These are phyloP conservation scores for Chymomyza amoena DNA, from an alignment of 2,888 invertebrate species.

Conservation along the genomic window DNA sequence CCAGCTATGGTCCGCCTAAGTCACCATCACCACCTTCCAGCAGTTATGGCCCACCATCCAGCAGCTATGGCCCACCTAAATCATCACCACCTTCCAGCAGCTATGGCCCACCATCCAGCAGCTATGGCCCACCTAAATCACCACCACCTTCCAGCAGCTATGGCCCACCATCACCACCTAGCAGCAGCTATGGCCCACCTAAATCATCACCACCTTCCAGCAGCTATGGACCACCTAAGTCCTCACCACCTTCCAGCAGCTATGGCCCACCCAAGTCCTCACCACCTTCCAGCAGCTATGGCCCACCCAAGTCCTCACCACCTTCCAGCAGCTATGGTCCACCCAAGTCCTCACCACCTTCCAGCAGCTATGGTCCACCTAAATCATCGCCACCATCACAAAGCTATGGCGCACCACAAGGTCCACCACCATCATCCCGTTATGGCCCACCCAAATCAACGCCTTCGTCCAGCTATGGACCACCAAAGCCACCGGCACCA, in stretches of 20 bases:
- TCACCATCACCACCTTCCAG: constrained; percentile 66
- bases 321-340: constrained; percentile 6
- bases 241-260: constrained; percentile 53
- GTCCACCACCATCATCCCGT: constrained; percentile 78
- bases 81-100: constrained; percentile 14
- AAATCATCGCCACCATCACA: constrained; percentile 54
- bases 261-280: constrained; percentile 63
- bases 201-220: constrained; percentile 69
- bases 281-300: constrained; percentile 60
- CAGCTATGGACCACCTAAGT: constrained; percentile 79
- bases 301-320: constrained; percentile 52
- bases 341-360: no score
- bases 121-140: constrained; percentile 79
- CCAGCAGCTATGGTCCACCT: constrained; percentile 38
- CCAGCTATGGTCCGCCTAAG: constrained; percentile 78
- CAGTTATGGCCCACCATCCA: constrained; percentile 51
- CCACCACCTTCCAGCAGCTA: constrained; percentile 73
- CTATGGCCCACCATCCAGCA: constrained; percentile 78
- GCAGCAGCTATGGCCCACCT: constrained; percentile 80
- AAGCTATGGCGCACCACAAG: constrained; percentile 52
- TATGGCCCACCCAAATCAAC: constrained; percentile 79
- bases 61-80: constrained; percentile 72
- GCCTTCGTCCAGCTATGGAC: constrained; percentile 80
- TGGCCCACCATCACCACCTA: constrained; percentile 60
- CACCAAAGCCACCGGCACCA: constrained; percentile 66